These are phyloP conservation scores for Drosophila eugracilis DNA, from an alignment of 1,140 invertebrate species.

Conservation along the genomic window DNA sequence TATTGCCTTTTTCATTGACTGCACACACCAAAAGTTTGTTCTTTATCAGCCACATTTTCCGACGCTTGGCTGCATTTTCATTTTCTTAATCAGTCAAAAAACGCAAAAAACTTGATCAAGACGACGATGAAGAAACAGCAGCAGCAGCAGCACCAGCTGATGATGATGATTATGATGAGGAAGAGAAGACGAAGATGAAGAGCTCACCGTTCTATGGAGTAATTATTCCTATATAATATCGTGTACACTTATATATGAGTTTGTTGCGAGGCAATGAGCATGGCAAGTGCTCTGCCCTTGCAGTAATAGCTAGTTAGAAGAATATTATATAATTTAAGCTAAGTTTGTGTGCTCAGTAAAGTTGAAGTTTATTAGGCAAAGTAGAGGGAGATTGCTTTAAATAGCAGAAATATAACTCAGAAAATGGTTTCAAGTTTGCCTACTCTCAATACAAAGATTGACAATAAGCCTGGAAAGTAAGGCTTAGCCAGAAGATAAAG, in stretches of 20 bases:
- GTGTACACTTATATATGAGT: slow-evolving; percentile 2
- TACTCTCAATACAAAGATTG: no score
- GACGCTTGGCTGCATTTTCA: slow-evolving; percentile 72
- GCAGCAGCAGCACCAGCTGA: slow-evolving; percentile 4
- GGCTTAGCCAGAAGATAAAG: background rate
- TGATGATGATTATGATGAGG: slow-evolving; percentile 10
- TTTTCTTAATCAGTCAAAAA: slow-evolving; percentile 75
- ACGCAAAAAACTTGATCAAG: slow-evolving; percentile 23
- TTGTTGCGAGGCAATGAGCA: slow-evolving; percentile 57
- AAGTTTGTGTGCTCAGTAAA: background rate
- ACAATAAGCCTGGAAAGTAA: background rate
- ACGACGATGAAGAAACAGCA: slow-evolving; percentile 7
- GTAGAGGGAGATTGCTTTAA: no score
- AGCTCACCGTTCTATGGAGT: slow-evolving; percentile 46
- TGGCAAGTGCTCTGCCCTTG: slow-evolving; percentile 61
- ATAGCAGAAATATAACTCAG: no score
- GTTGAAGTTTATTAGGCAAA: background rate
- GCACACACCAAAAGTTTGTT: slow-evolving; percentile 49
- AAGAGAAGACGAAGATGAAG: slow-evolving; percentile 21
- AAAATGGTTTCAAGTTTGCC: no score
- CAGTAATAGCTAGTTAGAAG: slow-evolving; percentile 14
- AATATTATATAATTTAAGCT: slow-evolving; percentile 59
- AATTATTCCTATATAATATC: slow-evolving; percentile 55
- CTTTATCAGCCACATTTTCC: slow-evolving; percentile 69
- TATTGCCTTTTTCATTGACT: slow-evolving; percentile 68